A percentile compares a stretch with the other conserved stretches of the same genome.
These are phyloP conservation scores for Typhlichthys eigenmanni DNA, from an alignment of 2,797 vertebrate species.

Conservation along the genomic window DNA sequence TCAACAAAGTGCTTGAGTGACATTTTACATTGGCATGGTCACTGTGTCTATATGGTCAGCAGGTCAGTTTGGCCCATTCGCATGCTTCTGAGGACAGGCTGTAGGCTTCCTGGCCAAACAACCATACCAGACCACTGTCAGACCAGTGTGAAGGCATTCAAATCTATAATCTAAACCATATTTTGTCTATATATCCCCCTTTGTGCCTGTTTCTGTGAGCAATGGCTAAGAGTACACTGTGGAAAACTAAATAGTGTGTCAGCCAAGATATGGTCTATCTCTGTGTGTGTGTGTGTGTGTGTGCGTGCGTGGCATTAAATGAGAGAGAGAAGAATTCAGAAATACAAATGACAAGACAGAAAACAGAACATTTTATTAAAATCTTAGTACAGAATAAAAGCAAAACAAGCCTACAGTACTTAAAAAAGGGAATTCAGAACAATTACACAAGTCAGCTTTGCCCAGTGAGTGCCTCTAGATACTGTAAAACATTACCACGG, in stretches of 20 bases:
- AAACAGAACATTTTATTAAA: conserved; percentile 61
- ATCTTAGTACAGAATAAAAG: conserved; percentile 54
- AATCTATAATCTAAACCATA: conserved; percentile 54
- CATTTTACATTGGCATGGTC: conserved; percentile 37
- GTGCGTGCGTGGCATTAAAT: conserved; percentile 16
- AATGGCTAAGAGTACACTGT: conserved; percentile 28
- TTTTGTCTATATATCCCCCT: conserved; percentile 28
- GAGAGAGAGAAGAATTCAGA: conserved; percentile 14
- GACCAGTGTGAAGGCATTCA: conserved; percentile 53
- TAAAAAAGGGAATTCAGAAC: conserved; percentile 49
- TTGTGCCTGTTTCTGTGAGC: conserved; percentile 29
- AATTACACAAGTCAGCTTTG: conserved; percentile 57
- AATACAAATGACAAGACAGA: conserved; percentile 43
- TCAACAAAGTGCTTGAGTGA: conserved; percentile 42
- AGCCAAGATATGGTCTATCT: conserved; percentile 9
- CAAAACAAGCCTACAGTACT: conserved; percentile 71
- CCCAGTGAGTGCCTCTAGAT: conserved; percentile 40
- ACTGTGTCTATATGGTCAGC: conserved; percentile 24
- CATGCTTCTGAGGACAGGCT: conserved; percentile 65
- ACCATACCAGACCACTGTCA: conserved; percentile 51
- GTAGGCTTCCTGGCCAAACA: conserved; percentile 41
- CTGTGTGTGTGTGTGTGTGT: neutral
- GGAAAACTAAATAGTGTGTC: conserved; percentile 42
- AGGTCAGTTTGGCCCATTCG: conserved; percentile 52
- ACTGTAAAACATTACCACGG: conserved; percentile 36